Evolutionary conservation across 2,888 invertebrate genomes (phyloP).

Genomic region (Drosophila imparisetae): DNA sequence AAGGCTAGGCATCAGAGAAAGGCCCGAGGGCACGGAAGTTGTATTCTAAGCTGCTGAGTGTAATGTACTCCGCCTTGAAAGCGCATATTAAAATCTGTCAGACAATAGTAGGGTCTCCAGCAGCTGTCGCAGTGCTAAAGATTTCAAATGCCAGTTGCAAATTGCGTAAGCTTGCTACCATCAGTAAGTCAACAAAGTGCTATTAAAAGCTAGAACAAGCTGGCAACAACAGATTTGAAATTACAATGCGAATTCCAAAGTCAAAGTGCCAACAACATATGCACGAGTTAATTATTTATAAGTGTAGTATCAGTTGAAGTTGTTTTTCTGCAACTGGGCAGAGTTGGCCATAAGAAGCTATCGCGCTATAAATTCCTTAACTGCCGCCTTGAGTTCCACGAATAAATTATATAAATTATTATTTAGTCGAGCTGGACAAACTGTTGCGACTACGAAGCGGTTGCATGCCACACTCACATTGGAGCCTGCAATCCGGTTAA

Average conservation of each 20-base stretch:
- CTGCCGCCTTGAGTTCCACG: conserved; percentile 44
- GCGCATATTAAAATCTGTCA: conserved; percentile 23
- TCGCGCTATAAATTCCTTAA: conserved; percentile 51
- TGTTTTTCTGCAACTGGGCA: conserved; percentile 7
- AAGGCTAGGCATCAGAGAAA: not conserved
- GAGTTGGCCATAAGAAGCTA: conserved; percentile 55
- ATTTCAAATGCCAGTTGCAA: conserved; percentile 14
- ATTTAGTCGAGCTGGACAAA: conserved; percentile 48
- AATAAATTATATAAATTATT: conserved; percentile 79
- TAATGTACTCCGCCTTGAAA: conserved; percentile 27
- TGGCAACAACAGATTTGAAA: conserved; percentile 29
- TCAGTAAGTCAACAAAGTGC: conserved; percentile 48
- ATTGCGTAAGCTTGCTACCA: conserved; percentile 34
- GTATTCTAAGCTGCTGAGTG: conserved; percentile 14
- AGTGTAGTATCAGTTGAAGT: conserved; percentile 34
- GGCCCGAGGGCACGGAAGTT: conserved; percentile 34
- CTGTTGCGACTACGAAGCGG: conserved; percentile 9
- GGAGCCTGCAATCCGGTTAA: conserved; percentile 45
- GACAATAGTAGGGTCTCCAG: conserved; percentile 31
- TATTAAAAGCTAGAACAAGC: conserved; percentile 32
- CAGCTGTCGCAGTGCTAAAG: conserved; percentile 18
- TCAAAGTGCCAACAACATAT: conserved; percentile 31
- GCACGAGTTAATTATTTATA: conserved; percentile 75
- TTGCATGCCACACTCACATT: conserved; percentile 32
- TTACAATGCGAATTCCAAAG: conserved; percentile 37